A percentile compares a stretch with the other conserved stretches of the same genome.
These are phyloP conservation scores for Xylota sylvarum DNA, from an alignment of 2,888 invertebrate species.

Conservation along the genomic window DNA sequence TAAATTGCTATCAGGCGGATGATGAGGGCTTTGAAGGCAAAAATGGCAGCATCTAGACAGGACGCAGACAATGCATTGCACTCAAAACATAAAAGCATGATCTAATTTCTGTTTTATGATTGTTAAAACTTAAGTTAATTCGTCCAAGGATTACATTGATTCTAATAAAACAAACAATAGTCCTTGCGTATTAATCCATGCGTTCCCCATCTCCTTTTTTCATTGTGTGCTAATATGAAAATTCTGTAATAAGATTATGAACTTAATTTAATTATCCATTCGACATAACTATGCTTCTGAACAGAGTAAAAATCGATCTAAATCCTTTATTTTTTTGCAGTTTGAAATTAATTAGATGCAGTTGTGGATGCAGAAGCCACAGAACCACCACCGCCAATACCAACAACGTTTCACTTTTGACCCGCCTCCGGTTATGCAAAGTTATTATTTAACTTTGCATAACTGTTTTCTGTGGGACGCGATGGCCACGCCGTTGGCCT, in stretches of 20 bases:
- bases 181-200: too few species aligned
- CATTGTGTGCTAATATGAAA: too few species aligned
- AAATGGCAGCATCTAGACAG: too few species aligned
- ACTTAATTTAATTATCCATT: conserved; percentile 1
- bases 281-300: background rate
- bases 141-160: too few species aligned
- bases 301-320: conserved; percentile 39
- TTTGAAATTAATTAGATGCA: conserved; percentile 63
- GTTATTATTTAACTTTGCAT: conserved; percentile 23
- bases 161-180: too few species aligned
- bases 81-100: too few species aligned
- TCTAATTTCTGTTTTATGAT: too few species aligned
- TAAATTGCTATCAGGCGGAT: too few species aligned
- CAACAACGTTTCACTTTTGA: background rate
- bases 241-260: background rate
- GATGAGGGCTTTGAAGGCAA: too few species aligned
- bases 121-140: too few species aligned
- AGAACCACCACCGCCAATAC: conserved; percentile 28
- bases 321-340: conserved; percentile 1
- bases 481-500: conserved; percentile 40
- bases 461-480: conserved; percentile 13
- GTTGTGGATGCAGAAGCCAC: conserved; percentile 5
- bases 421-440: conserved; percentile 38
- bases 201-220: too few species aligned
- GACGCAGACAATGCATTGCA: too few species aligned